These are phyloP conservation scores for Salvator merianae DNA, from an alignment of 2,113 vertebrate species.

Conservation along the genomic window DNA sequence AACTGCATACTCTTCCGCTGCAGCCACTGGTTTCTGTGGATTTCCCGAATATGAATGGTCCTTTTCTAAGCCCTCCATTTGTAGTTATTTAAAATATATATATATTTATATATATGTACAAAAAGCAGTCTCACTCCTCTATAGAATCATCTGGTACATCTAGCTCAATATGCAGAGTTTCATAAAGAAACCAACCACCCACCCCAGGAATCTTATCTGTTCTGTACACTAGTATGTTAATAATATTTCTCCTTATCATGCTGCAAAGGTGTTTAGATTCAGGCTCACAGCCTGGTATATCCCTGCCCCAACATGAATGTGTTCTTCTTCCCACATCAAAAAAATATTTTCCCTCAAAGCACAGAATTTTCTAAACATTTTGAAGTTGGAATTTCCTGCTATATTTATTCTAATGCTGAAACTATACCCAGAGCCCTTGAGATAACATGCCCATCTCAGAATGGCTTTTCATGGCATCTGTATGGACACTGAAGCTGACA, in stretches of 20 bases:
- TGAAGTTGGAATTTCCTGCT: not conserved
- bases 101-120: not conserved
- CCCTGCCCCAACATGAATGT: not conserved
- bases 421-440: not conserved
- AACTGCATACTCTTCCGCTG: constrained; percentile 13
- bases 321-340: not conserved
- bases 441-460: too few species aligned
- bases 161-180: constrained; percentile 1
- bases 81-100: not conserved
- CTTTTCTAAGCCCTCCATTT: constrained; percentile 29
- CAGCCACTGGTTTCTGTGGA: not conserved
- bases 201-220: constrained; percentile 26
- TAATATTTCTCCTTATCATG: constrained; percentile 32
- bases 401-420: not conserved
- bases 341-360: not conserved
- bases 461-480: too few species aligned
- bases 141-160: not conserved
- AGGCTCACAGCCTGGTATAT: not conserved
- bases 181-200: constrained; percentile 1
- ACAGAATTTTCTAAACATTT: not conserved
- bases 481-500: too few species aligned
- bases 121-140: not conserved
- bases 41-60: constrained; percentile 28
- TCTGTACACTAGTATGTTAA: constrained; percentile 18
- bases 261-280: constrained; percentile 29